A percentile compares a stretch with the other conserved stretches of the same genome.
These are phyloP conservation scores for Orgyia antiqua DNA, from an alignment of 2,888 invertebrate genomes.

Conservation along the genomic window DNA sequence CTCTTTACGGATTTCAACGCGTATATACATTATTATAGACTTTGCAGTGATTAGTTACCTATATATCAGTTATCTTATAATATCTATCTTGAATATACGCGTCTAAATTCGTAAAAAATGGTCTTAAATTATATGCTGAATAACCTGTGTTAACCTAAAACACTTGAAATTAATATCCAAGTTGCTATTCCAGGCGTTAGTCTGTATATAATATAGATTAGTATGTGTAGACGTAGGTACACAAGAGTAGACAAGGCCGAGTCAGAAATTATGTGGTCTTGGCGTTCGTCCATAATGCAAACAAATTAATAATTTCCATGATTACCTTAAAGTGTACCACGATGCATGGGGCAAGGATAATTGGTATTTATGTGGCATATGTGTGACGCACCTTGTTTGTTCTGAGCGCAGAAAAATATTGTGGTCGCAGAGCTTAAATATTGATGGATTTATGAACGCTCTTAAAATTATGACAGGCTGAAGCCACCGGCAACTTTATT, in stretches of 20 bases:
- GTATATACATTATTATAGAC: too few species aligned
- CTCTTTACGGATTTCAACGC: too few species aligned
- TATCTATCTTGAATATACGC: too few species aligned
- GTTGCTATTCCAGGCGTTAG: background rate
- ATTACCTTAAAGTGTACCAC: constrained; percentile 53
- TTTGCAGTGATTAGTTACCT: too few species aligned
- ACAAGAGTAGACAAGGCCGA: constrained; percentile 36
- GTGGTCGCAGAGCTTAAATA: constrained; percentile 68
- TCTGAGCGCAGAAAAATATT: constrained; percentile 63
- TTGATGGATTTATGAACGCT: constrained; percentile 75
- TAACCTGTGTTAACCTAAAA: background rate
- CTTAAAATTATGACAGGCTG: constrained; percentile 69
- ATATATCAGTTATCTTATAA: too few species aligned
- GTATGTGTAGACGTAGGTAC: too few species aligned
- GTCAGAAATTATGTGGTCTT: constrained; percentile 60
- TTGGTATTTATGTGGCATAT: constrained; percentile 68
- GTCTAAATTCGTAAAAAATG: too few species aligned
- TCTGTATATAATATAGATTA: background rate
- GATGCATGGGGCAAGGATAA: constrained; percentile 60
- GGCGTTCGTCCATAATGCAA: constrained; percentile 55
- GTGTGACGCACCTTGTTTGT: constrained; percentile 61
- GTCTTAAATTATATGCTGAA: too few species aligned
- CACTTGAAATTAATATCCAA: background rate
- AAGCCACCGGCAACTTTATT: constrained; percentile 64
- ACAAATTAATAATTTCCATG: constrained; percentile 62